These are phyloP conservation scores for Anthonomus grandis DNA, from an alignment of 1,140 invertebrate species.

Conservation along the genomic window DNA sequence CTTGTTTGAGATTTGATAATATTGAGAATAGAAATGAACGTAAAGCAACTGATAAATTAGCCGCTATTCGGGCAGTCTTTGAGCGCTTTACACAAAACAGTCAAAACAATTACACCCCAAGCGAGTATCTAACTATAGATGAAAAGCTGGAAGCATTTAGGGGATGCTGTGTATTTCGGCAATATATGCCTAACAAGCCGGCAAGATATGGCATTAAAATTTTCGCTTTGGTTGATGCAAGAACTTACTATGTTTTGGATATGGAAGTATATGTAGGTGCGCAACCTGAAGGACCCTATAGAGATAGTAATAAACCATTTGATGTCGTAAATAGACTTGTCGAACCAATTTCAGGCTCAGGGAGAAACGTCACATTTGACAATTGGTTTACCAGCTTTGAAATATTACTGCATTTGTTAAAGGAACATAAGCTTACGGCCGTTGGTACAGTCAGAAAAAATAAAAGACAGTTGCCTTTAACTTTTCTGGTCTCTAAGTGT, in stretches of 20 bases:
- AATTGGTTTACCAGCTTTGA: constrained; percentile 45
- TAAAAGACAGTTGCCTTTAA: constrained; percentile 37
- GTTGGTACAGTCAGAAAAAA: constrained; percentile 44
- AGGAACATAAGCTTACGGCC: constrained; percentile 33
- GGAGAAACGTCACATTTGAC: constrained; percentile 45
- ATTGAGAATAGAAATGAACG: constrained; percentile 10
- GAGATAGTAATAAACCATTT: constrained; percentile 1
- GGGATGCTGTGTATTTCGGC: constrained; percentile 16
- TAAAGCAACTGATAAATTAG: neutral
- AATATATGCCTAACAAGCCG: constrained; percentile 46
- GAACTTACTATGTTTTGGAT: constrained; percentile 13
- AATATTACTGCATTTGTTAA: constrained; percentile 30
- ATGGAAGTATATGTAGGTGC: constrained; percentile 17
- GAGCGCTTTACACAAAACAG: neutral
- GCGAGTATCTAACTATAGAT: constrained; percentile 11
- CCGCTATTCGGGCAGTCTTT: constrained; percentile 5
- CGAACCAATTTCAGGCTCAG: constrained; percentile 34
- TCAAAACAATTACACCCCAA: neutral
- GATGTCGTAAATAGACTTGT: constrained; percentile 12
- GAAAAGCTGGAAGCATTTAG: constrained; percentile 19
- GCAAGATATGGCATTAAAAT: constrained; percentile 27
- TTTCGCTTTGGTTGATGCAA: constrained; percentile 16
- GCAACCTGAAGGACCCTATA: constrained; percentile 10
- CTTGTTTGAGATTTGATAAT: constrained; percentile 14
- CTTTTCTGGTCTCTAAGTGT: constrained; percentile 28